Percentiles rank a stretch among this genome's conserved stretches.
phyloP scores from a whole-genome alignment of 2,797 vertebrate genomes.

The Meda fulgida region DNA sequence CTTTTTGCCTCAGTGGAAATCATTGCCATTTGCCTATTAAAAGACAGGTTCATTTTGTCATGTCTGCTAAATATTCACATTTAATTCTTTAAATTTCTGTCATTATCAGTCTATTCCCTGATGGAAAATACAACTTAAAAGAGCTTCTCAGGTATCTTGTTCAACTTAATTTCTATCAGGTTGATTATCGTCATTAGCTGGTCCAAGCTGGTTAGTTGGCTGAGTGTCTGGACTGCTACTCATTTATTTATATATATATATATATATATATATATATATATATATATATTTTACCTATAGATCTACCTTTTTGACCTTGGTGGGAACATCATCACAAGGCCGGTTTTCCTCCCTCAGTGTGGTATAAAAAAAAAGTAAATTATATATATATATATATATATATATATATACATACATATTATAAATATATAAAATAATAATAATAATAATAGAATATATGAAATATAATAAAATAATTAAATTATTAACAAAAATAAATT shows the following conservation, averaged over 20 bases:
- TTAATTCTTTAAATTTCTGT: conserved; percentile 28
- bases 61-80: conserved; percentile 18
- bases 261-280: no score
- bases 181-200: not conserved
- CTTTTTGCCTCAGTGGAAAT: conserved; percentile 25
- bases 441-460: no score
- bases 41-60: conserved; percentile 37
- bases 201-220: not conserved
- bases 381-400: no score
- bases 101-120: conserved; percentile 22
- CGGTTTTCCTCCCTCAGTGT: not conserved
- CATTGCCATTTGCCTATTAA: conserved; percentile 22
- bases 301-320: not conserved
- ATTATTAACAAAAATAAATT: not conserved
- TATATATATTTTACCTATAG: not conserved
- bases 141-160: not conserved
- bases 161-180: not conserved
- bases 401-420: no score
- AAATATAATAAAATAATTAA: not conserved
- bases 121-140: conserved; percentile 1
- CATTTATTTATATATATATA: not conserved
- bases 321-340: not conserved
- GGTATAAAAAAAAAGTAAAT: not conserved
- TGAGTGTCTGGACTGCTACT: not conserved
- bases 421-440: no score